A percentile compares a stretch with the other conserved stretches of the same genome.
Evolutionary conservation across 37 sponge, comb jelly and placozoan species (phyloP).

Genomic region (Haliclona indistincta): DNA sequence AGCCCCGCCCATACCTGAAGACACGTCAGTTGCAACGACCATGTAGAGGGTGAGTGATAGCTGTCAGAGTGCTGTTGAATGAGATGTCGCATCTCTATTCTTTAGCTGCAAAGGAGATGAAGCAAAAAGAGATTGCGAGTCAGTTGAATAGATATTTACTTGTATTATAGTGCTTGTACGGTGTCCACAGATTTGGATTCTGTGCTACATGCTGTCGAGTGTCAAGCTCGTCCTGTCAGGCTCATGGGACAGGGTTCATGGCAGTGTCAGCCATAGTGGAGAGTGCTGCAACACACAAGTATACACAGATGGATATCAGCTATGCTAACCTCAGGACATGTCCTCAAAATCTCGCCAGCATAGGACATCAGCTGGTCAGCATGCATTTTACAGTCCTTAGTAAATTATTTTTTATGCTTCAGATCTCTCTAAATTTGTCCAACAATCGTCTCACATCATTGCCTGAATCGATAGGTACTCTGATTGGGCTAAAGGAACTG

Average conservation of each 20-base stretch:
- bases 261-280: slow-evolving; percentile 36
- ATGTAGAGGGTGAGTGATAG: too few species aligned
- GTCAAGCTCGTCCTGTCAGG: slow-evolving; percentile 44
- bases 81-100: neutral
- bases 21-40: too few species aligned
- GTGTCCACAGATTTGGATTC: slow-evolving; percentile 39
- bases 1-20: too few species aligned
- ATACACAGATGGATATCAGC: slow-evolving; percentile 53
- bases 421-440: slow-evolving; percentile 76
- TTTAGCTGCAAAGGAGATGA: slow-evolving; percentile 42
- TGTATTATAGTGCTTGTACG: neutral
- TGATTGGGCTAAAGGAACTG: slow-evolving; percentile 55
- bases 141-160: neutral
- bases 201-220: slow-evolving; percentile 66
- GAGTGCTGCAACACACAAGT: slow-evolving; percentile 17
- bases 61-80: too few species aligned
- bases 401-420: slow-evolving; percentile 1
- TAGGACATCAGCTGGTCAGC: slow-evolving; percentile 60
- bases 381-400: slow-evolving; percentile 4
- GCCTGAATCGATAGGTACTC: slow-evolving; percentile 52
- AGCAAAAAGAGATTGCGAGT: slow-evolving; percentile 72
- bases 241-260: slow-evolving; percentile 61
- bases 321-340: slow-evolving; percentile 52
- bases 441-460: slow-evolving; percentile 63
- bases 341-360: slow-evolving; percentile 42